Evolutionary conservation across 2,113 vertebrate species (phyloP), one percentile per base, ranked within the genome.

Genomic region (Neopipo cinnamomea): DNA sequence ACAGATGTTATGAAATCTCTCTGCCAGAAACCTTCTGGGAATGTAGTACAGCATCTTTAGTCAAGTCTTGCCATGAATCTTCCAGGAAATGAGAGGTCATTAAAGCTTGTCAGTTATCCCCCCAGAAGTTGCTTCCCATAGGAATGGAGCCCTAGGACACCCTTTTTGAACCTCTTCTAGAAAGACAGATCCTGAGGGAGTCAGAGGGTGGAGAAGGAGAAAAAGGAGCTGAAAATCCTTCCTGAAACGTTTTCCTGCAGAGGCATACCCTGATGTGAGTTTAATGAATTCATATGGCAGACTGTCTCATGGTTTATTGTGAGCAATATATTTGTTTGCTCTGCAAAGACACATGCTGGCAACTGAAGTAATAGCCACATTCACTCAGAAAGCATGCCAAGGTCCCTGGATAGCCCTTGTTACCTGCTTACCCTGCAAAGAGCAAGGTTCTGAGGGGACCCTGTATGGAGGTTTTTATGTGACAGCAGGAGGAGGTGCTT

Each of bases 41-140:
- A 91, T 84, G 42, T 50, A 58, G 66, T 58, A 52, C 35, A 91
- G 55, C 46, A 33, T 90, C 79, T 85, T 92, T 77, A 58, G 17
- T 91, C 92, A 91, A 89, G 85, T 55, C 39, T 47, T 86, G 27
- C 77, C 65, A 81, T 47, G 63, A 74, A 81, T 59, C 3, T 77
- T 74, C 50, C 47, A 84, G 65, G 58, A 28, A 61, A 73, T 50
- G 42, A 61, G 6, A 6, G 21, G 9, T 59, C 92, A 66, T 68
- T 74, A 77, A 86, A 68, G 19, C 25, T 59, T 66, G 31, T 53
- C 55, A 80, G 22, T 80, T 77, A 50, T 21, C 20, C 33, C 86
- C 81, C 18, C 24, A 77, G 44, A 46, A 80, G 14, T 9, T 71
- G 25, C 19, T 74, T 83, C 12, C 14, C 56, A 0, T 22, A 56